phyloP scores from a whole-genome alignment of 2,797 vertebrate species.

The Apodemus agrarius region DNA sequence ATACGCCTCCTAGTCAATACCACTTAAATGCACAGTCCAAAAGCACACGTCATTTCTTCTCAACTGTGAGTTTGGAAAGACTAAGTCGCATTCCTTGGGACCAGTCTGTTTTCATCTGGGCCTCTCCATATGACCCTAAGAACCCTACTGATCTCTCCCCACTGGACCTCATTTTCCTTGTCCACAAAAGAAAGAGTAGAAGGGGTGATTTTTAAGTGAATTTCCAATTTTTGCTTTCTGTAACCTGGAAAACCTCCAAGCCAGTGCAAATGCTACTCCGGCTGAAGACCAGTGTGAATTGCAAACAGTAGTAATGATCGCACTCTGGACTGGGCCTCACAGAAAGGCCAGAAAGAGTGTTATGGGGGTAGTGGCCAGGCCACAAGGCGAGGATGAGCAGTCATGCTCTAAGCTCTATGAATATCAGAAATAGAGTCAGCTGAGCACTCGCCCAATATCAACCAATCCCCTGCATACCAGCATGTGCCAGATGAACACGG shows the following conservation, averaged over 20 bases:
- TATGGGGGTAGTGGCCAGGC: background rate
- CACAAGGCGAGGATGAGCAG: background rate
- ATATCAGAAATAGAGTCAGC: background rate
- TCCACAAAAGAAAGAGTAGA: background rate
- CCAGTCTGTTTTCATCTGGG: background rate
- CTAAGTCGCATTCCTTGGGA: background rate
- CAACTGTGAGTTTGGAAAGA: background rate
- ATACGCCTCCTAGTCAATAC: rapidly evolving
- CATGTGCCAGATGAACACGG: background rate
- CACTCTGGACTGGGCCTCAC: background rate
- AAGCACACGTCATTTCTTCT: background rate
- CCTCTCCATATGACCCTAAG: background rate
- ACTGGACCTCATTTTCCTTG: background rate
- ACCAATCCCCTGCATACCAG: background rate
- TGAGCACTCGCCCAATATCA: rapidly evolving
- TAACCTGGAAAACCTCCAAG: background rate
- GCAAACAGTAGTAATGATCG: background rate
- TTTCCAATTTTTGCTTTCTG: background rate
- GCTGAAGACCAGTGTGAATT: background rate
- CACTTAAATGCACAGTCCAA: background rate
- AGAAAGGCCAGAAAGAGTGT: rapidly evolving
- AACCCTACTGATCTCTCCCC: rapidly evolving
- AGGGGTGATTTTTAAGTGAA: background rate
- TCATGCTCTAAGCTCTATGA: no score
- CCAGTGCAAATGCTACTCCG: rapidly evolving